A percentile compares a stretch with the other conserved stretches of the same genome.
Conservation (phyloP, 2,888 invertebrate species). For the Doris montereyensis region DNA sequence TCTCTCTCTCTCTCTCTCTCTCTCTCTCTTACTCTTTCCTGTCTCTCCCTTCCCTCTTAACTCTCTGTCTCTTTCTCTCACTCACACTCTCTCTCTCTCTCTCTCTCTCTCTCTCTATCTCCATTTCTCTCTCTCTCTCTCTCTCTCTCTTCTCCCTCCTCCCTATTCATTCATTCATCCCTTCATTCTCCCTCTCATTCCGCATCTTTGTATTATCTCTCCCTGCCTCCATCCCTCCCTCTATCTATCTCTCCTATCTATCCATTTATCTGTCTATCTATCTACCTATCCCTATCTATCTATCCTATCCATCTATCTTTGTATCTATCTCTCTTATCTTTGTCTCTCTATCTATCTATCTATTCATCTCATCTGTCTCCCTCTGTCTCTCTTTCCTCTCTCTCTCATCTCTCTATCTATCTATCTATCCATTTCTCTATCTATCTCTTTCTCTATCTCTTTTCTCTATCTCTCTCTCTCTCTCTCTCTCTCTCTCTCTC, state of each 20-base stretch:
- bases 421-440: no score
- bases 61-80: no score
- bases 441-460: no score
- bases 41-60: neutral
- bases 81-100: no score
- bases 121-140: no score
- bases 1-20: neutral
- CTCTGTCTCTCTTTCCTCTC: no score
- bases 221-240: neutral
- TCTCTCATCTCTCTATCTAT: no score
- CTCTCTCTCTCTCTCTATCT: no score
- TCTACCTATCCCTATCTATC: neutral
- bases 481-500: slow-evolving; percentile 3
- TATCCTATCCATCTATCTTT: neutral
- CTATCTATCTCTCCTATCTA: neutral
- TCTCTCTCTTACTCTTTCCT: neutral
- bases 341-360: no score
- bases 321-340: no score
- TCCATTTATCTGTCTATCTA: neutral
- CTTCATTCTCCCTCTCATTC: neutral
- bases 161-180: neutral
- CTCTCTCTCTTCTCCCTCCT: slow-evolving; percentile 23
- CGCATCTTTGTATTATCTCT: neutral
- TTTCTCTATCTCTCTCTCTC: slow-evolving; percentile 11
- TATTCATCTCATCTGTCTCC: no score